Base-by-base conservation (phyloP, 92 coral and sea anemone genomes). In the Virgularia gustaviana region DNA sequence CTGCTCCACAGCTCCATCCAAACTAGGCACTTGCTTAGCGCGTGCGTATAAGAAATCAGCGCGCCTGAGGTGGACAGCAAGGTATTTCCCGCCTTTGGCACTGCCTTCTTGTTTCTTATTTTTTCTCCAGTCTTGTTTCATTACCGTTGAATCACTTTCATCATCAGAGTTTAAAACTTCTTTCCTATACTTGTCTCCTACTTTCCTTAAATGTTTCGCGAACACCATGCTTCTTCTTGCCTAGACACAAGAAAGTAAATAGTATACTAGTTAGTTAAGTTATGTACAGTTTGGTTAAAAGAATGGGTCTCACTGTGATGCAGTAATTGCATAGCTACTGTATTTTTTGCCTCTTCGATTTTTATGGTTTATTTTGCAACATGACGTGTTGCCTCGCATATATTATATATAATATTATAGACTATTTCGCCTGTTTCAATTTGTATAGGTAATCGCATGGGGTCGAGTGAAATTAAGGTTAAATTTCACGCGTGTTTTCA, bases 181-280 rank as follows among this genome's bases (percentile, higher is more conserved):
- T 61, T 74, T 63, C 19, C 99, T 86, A 77, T 86, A 94, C 43
- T 87, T 94, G 77, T 94, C 99, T 12, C 96, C 99, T 74, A 84
- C 90, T 30, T 87, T 86, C 56, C 96, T 79, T 70, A 94, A 76
- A 57, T 94, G 95, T 32, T 94, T 94, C 4, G 99, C 99, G 80
- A 94, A 94, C 13, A 94, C 99, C 73, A 89, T 73, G 72, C 98
- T 92, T 72, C 96, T 78, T 24, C 98, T 83, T 28, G 98, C 98
- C 98, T 92, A 59, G 16, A 45, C 16, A 45, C 65, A 42, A 45
- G 25, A 57, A 30, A 25, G 3, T 39, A 8, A 15, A 39, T 7
- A 8, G 9, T 39, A 15, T 39, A 39, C 15, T 39, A 39, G 15
- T 19, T 19, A 25, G 55, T 19, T 4, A 47, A 47, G 55, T 25